phyloP scores from a whole-genome alignment of 2,888 invertebrate species.

The Ennomos quercinarius region DNA sequence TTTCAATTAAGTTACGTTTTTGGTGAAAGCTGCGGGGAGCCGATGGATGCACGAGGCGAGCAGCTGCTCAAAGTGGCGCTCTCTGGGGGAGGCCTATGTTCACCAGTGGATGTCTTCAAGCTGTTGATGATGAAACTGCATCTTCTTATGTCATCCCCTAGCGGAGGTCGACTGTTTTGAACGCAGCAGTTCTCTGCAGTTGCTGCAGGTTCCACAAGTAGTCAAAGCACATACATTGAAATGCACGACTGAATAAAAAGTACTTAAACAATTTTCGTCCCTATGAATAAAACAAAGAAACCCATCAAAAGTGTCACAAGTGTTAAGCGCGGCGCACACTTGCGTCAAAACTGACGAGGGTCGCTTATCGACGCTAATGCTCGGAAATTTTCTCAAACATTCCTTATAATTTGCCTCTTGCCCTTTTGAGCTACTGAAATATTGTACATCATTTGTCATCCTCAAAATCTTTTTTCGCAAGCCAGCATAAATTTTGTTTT shows the following conservation, averaged over 20 bases:
- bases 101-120: no score
- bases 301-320: constrained; percentile 25
- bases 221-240: not conserved
- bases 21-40: no score
- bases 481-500: constrained; percentile 36
- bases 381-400: constrained; percentile 55
- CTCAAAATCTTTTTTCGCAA: constrained; percentile 37
- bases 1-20: no score
- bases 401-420: constrained; percentile 62
- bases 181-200: no score
- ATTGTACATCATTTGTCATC: constrained; percentile 62
- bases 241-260: constrained; percentile 7
- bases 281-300: constrained; percentile 21
- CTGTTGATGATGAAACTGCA: no score
- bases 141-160: no score
- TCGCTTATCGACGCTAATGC: constrained; percentile 57
- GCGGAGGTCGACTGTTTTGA: no score
- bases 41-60: no score
- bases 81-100: no score
- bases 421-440: constrained; percentile 60
- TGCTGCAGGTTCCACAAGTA: no score
- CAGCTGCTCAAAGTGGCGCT: no score
- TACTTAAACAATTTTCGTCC: constrained; percentile 6
- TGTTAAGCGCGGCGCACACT: constrained; percentile 28
- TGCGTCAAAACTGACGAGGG: constrained; percentile 27